phyloP scores from a whole-genome alignment of 2,797 vertebrate genomes.

The Bufotes viridis region DNA sequence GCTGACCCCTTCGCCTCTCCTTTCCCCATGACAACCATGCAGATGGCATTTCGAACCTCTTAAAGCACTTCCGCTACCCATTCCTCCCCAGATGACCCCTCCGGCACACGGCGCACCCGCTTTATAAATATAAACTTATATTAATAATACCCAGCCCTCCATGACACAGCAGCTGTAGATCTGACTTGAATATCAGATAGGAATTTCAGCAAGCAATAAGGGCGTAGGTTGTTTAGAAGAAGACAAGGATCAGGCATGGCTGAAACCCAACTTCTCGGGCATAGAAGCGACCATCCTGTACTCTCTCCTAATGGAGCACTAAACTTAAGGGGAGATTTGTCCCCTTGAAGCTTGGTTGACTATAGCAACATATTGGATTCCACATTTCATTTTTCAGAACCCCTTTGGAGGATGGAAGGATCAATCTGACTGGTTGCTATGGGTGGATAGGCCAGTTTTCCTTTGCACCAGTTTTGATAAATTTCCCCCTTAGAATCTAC shows the following conservation, averaged over 20 bases:
- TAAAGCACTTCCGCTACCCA: slow-evolving; percentile 29
- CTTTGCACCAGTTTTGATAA: too few relatives aligned
- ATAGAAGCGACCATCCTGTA: background rate
- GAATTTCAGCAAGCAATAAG: slow-evolving; percentile 28
- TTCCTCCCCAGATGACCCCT: slow-evolving; percentile 38
- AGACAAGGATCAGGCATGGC: background rate
- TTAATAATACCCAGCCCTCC: slow-evolving; percentile 38
- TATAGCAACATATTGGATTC: too few relatives aligned
- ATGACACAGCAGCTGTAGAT: slow-evolving; percentile 38
- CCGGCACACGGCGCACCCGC: slow-evolving; percentile 3
- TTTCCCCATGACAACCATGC: slow-evolving; percentile 18
- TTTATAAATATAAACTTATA: slow-evolving; percentile 44
- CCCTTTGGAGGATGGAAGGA: too few relatives aligned
- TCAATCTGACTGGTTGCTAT: too few relatives aligned
- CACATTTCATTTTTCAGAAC: too few relatives aligned
- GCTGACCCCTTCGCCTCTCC: slow-evolving; percentile 1
- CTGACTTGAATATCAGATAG: slow-evolving; percentile 19
- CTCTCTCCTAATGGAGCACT: background rate
- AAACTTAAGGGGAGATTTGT: background rate
- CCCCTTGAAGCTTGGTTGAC: too few relatives aligned
- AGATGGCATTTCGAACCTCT: slow-evolving; percentile 20
- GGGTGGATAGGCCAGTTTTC: too few relatives aligned
- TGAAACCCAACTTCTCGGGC: background rate
- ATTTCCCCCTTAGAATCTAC: too few relatives aligned
- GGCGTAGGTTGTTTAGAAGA: background rate